A percentile compares a stretch with the other conserved stretches of the same genome.
Conservation (phyloP, 2,797 vertebrate genomes). For the Melanotaenia pygmaea region DNA sequence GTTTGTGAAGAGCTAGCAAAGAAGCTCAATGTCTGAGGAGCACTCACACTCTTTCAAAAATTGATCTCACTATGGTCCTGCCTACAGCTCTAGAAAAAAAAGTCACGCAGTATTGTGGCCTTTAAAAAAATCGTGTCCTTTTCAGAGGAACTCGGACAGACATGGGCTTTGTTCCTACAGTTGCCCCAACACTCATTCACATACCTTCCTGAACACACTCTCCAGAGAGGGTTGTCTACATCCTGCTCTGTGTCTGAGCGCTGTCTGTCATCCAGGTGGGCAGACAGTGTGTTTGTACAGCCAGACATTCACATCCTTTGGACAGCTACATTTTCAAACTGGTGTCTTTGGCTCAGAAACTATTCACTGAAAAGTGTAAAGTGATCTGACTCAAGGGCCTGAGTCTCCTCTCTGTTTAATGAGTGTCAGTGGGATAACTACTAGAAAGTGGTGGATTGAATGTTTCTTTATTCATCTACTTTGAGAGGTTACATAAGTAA, state of each 20-base stretch:
- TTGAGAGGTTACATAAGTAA: slow-evolving; percentile 73
- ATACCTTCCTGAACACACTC: slow-evolving; percentile 26
- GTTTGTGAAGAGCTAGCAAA: too few species aligned
- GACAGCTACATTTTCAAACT: slow-evolving; percentile 63
- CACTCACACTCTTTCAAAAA: background rate
- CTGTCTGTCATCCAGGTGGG: slow-evolving; percentile 60
- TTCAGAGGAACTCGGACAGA: slow-evolving; percentile 37
- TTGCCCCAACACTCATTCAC: slow-evolving; percentile 30
- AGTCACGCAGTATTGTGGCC: background rate
- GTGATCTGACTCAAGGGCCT: slow-evolving; percentile 71
- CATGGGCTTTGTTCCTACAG: slow-evolving; percentile 37
- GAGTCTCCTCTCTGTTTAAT: slow-evolving; percentile 61
- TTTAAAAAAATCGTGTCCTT: slow-evolving; percentile 17
- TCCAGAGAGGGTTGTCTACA: slow-evolving; percentile 47
- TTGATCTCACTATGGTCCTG: background rate
- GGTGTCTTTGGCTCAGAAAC: slow-evolving; percentile 53
- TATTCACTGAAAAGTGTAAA: slow-evolving; percentile 62
- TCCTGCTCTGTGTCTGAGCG: slow-evolving; percentile 46
- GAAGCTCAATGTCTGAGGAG: too few species aligned
- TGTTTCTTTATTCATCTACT: slow-evolving; percentile 50
- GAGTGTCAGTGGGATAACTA: slow-evolving; percentile 60
- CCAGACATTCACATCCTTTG: slow-evolving; percentile 69
- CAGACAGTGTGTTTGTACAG: slow-evolving; percentile 68
- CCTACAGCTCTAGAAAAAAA: slow-evolving; percentile 4
- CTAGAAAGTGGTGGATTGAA: slow-evolving; percentile 34